Evolutionary conservation across 2,888 invertebrate species (phyloP).

Genomic region (Cheilosia grossa): DNA sequence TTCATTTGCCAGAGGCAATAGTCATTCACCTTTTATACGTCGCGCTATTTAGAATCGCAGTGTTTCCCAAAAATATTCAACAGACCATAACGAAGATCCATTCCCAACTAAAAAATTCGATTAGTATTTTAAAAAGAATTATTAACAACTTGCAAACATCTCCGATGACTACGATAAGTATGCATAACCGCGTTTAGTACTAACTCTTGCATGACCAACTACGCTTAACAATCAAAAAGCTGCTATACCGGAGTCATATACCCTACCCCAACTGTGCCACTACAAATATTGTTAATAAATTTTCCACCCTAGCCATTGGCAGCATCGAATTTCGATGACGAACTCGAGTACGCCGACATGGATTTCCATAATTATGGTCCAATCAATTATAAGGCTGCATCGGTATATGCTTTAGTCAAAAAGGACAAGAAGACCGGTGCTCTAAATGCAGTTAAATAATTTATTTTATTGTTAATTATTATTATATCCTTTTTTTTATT

Average conservation of each 20-base stretch:
- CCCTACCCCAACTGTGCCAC: background rate
- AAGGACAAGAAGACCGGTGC: constrained; percentile 84
- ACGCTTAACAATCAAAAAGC: constrained; percentile 8
- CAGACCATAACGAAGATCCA: too few species aligned
- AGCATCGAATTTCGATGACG: constrained; percentile 86
- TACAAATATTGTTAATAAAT: constrained; percentile 52
- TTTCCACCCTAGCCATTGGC: constrained; percentile 87
- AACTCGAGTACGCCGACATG: constrained; percentile 95
- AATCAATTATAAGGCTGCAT: constrained; percentile 95
- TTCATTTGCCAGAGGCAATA: too few species aligned
- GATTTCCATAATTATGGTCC: constrained; percentile 95
- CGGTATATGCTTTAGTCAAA: constrained; percentile 91
- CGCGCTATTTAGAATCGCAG: too few species aligned
- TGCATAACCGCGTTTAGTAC: background rate
- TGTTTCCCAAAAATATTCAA: too few species aligned
- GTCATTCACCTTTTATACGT: too few species aligned
- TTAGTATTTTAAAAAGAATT: too few species aligned
- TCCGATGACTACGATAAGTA: background rate
- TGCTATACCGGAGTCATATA: background rate
- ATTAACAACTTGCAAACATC: background rate
- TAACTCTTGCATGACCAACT: constrained; percentile 22
- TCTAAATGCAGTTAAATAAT: constrained; percentile 79
- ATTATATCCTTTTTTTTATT: background rate
- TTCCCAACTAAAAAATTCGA: too few species aligned
- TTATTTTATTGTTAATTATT: constrained; percentile 8